phyloP scores from a whole-genome alignment of 2,888 invertebrate species.

The Clunio marinus region DNA sequence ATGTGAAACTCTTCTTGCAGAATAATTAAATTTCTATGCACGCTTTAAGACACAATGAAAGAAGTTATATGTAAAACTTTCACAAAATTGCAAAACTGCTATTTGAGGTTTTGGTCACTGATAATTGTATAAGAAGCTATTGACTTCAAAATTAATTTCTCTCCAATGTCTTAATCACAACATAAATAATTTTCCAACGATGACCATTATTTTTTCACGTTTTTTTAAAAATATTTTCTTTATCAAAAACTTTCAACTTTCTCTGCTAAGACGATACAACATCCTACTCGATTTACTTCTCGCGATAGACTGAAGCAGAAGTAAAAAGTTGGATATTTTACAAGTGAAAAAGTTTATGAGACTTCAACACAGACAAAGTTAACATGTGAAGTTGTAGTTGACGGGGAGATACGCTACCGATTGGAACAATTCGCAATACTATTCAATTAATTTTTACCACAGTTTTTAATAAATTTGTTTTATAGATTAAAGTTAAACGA shows the following conservation, averaged over 20 bases:
- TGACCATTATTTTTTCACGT: neutral
- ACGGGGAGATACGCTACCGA: neutral
- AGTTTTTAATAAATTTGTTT: no score
- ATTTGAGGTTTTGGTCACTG: neutral
- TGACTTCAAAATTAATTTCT: neutral
- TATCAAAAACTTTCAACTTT: neutral
- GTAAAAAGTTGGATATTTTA: neutral
- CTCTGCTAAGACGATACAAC: neutral
- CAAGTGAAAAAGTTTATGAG: neutral
- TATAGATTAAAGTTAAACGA: no score
- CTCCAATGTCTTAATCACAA: neutral
- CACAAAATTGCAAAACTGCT: neutral
- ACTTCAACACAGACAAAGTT: neutral
- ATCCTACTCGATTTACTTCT: constrained; percentile 31
- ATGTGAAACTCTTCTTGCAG: no score
- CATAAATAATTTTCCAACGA: neutral
- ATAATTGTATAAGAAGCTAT: neutral
- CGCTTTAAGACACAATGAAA: neutral
- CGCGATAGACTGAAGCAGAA: constrained; percentile 26
- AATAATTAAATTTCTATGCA: constrained; percentile 14
- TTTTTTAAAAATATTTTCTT: neutral
- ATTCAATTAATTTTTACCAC: neutral
- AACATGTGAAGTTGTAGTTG: neutral
- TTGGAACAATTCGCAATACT: neutral
- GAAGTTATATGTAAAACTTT: constrained; percentile 6